These are phyloP conservation scores for Papilio machaon DNA, from an alignment of 1,140 invertebrate genomes.

Conservation along the genomic window DNA sequence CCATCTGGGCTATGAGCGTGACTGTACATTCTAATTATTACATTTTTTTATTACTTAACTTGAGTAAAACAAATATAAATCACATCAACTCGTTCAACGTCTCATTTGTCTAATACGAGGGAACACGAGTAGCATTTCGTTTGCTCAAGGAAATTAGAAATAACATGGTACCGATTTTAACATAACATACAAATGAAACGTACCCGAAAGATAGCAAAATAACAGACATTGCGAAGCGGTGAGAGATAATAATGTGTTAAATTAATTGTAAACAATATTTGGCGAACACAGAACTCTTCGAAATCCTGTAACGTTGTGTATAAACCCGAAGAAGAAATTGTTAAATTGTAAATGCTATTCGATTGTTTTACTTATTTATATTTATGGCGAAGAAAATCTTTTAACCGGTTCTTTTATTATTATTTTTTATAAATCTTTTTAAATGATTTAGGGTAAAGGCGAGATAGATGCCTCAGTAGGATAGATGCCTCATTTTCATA, in stretches of 20 bases:
- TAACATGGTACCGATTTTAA: slow-evolving; percentile 63
- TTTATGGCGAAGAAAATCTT: too few species aligned
- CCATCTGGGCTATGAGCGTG: not conserved
- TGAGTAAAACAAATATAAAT: slow-evolving; percentile 9
- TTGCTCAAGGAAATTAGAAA: slow-evolving; percentile 61
- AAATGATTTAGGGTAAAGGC: too few species aligned
- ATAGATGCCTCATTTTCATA: too few species aligned
- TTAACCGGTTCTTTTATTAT: too few species aligned
- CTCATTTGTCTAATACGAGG: slow-evolving; percentile 28
- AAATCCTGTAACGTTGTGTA: not conserved
- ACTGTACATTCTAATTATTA: not conserved
- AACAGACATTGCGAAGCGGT: slow-evolving; percentile 63
- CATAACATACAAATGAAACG: slow-evolving; percentile 63
- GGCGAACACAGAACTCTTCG: slow-evolving; percentile 49
- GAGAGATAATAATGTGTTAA: slow-evolving; percentile 71
- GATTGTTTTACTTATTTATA: not conserved
- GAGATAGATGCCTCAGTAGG: too few species aligned
- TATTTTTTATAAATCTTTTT: too few species aligned
- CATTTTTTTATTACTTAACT: not conserved
- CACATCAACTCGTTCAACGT: not conserved
- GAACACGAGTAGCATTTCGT: slow-evolving; percentile 9
- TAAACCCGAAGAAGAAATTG: not conserved
- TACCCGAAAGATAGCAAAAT: slow-evolving; percentile 67
- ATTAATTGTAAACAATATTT: slow-evolving; percentile 76
- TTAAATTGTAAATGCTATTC: not conserved